Evolutionary conservation across 2,113 vertebrate species (phyloP).

Genomic region (Polypterus bichir): DNA sequence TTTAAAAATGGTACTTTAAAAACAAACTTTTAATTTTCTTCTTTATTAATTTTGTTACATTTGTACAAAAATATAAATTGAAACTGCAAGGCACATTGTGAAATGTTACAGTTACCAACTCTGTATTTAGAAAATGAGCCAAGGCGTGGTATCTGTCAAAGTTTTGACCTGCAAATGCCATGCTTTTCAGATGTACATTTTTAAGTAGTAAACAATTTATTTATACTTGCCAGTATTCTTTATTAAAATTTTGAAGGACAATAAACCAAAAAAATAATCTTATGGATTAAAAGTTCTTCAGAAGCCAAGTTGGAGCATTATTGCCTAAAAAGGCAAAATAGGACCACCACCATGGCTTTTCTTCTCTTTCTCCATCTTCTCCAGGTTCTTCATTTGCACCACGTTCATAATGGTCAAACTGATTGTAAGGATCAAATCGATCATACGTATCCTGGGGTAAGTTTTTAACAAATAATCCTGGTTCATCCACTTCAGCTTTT

Average conservation of each 20-base stretch:
- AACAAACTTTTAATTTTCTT: too few species aligned
- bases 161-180: not conserved
- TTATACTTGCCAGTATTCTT: not conserved
- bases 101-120: too few species aligned
- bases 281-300: conserved; percentile 52
- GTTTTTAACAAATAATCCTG: conserved; percentile 42
- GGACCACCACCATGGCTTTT: conserved; percentile 95
- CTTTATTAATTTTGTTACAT: too few species aligned
- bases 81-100: too few species aligned
- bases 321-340: conserved; percentile 74
- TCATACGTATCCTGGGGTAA: conserved; percentile 40
- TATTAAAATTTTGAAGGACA: not conserved
- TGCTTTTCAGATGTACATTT: not conserved
- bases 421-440: conserved; percentile 52
- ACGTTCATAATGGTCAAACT: conserved; percentile 46
- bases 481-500: conserved; percentile 44
- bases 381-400: conserved; percentile 19
- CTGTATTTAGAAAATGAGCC: too few species aligned
- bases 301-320: conserved; percentile 75
- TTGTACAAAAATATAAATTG: too few species aligned
- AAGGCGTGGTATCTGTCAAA: not conserved
- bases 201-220: not conserved
- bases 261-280: not conserved
- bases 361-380: conserved; percentile 36
- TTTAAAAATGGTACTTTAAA: too few species aligned